phyloP scores from a whole-genome alignment of 2,113 vertebrate genomes.

The Ceyx cyanopectus region DNA sequence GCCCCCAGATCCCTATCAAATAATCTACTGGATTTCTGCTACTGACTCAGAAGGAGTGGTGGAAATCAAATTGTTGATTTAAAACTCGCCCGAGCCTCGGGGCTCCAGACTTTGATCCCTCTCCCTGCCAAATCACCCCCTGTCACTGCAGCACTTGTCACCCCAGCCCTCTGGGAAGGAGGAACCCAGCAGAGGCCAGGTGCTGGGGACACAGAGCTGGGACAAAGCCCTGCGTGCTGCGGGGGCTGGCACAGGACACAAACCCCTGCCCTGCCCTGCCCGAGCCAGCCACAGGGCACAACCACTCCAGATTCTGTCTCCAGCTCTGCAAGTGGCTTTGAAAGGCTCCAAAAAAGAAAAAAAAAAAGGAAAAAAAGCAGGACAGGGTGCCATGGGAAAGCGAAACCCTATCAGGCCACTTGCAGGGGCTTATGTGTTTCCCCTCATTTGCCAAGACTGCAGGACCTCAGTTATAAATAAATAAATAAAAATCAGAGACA shows the following conservation, averaged over 20 bases:
- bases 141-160: background rate
- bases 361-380: background rate
- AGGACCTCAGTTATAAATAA: background rate
- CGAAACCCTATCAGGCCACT: background rate
- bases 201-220: background rate
- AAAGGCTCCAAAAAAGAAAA: background rate
- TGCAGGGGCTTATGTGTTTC: background rate
- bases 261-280: background rate
- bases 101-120: background rate
- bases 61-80: background rate
- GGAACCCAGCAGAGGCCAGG: background rate
- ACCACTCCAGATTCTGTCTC: background rate
- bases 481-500: background rate
- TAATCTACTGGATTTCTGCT: rapidly evolving
- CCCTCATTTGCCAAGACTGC: background rate
- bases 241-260: background rate
- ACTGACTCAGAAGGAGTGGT: background rate
- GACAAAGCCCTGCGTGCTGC: background rate
- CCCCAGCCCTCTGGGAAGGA: background rate
- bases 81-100: background rate
- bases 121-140: background rate
- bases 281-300: background rate
- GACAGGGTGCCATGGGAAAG: background rate
- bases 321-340: background rate
- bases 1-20: background rate